Percentiles rank a stretch among this genome's conserved stretches.
Evolutionary conservation across 2,888 invertebrate species (phyloP).

Genomic region (Mesoligia furuncula): DNA sequence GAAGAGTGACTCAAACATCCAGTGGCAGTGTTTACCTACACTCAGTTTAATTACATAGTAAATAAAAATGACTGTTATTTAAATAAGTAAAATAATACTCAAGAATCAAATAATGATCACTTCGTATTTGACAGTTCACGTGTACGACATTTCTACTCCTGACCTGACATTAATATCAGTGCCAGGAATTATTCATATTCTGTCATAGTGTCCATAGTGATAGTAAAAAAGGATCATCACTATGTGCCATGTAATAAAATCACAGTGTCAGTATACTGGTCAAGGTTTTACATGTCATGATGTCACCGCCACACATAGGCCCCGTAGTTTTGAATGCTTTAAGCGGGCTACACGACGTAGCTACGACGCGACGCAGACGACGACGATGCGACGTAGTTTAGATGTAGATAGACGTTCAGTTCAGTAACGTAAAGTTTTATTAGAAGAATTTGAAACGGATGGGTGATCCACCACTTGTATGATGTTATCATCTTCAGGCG

Average conservation of each 20-base stretch:
- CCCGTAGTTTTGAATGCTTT: conserved; percentile 66
- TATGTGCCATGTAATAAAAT: conserved; percentile 56
- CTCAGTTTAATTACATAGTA: background rate
- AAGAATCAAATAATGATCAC: conserved; percentile 3
- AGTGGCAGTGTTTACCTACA: background rate
- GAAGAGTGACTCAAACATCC: background rate
- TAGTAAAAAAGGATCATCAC: conserved; percentile 26
- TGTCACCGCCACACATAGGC: conserved; percentile 73
- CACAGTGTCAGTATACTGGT: conserved; percentile 62
- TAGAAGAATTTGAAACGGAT: conserved; percentile 2
- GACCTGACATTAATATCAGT: background rate
- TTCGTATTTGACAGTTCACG: background rate
- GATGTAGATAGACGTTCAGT: conserved; percentile 18
- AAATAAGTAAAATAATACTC: conserved; percentile 12
- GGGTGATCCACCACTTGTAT: background rate
- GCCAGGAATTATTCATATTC: conserved; percentile 6
- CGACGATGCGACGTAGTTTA: conserved; percentile 17
- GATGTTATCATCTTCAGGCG: background rate
- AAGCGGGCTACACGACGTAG: conserved; percentile 42
- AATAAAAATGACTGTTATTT: conserved; percentile 18
- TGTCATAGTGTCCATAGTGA: too few relatives aligned
- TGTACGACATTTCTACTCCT: background rate
- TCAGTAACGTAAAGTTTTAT: background rate
- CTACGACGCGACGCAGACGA: too few relatives aligned
- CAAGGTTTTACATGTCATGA: conserved; percentile 74